Conservation (phyloP, 2,888 invertebrate species). For the Vanessa cardui region DNA sequence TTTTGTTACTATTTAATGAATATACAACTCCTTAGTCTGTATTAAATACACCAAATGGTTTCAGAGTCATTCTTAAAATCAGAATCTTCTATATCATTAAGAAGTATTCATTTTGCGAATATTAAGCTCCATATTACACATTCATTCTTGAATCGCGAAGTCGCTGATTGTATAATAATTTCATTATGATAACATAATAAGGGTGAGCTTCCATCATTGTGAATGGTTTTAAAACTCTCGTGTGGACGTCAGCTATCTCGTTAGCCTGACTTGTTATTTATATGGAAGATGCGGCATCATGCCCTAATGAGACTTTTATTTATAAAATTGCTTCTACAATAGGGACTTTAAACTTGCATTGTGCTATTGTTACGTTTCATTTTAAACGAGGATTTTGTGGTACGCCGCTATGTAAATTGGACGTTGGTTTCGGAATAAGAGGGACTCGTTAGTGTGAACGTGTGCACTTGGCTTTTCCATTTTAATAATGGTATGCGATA, state of each 20-base stretch:
- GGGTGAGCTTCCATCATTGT: conserved; percentile 22
- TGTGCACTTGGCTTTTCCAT: conserved; percentile 58
- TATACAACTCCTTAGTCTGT: too few relatives aligned
- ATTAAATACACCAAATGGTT: too few relatives aligned
- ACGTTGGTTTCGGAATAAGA: conserved; percentile 62
- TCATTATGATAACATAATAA: conserved; percentile 35
- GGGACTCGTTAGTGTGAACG: conserved; percentile 63
- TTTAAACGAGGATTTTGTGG: conserved; percentile 71
- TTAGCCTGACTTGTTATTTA: conserved; percentile 62
- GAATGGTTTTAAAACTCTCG: conserved; percentile 38
- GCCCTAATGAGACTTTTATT: conserved; percentile 79
- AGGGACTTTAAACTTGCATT: conserved; percentile 74
- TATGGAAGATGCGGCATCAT: conserved; percentile 65
- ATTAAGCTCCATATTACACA: conserved; percentile 1
- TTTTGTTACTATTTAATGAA: too few relatives aligned
- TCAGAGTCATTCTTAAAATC: too few relatives aligned
- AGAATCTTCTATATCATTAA: neutral
- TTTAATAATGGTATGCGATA: conserved; percentile 38
- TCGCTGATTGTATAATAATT: conserved; percentile 32
- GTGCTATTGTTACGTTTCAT: conserved; percentile 78
- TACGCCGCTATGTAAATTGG: conserved; percentile 76
- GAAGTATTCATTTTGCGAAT: neutral
- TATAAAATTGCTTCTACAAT: conserved; percentile 75
- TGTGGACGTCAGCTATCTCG: conserved; percentile 44
- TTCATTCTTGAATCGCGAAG: conserved; percentile 30